Base-by-base conservation (phyloP, 2,113 vertebrate genomes). In the Phalacrocorax carbo region DNA sequence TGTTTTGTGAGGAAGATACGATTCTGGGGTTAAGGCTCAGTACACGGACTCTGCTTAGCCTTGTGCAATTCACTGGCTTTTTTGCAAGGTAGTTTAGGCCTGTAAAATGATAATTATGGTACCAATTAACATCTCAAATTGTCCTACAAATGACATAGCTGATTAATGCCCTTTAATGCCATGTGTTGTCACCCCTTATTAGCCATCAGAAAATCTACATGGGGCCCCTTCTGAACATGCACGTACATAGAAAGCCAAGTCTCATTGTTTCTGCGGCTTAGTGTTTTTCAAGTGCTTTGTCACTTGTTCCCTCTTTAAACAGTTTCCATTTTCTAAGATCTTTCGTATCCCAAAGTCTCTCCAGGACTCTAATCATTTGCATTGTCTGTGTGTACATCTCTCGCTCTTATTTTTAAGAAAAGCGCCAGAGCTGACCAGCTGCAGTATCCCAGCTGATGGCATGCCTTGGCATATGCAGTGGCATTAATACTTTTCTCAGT, bases 401-500 rank as follows among this genome's bases (percentile, higher is more conserved):
- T 94, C 22, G 1, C 16, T 70, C 60, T 66, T 58, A 15, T 44
- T 75, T 52, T 92, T 62, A 54, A 80, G 91, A 55, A 82, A 40
- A 86, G 44, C 26, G 2, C 51, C 73, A 60, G 57, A 89, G 44
- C 65, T 96, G 86, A 78, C 91, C 88, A 84, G 36, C 40, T 2
- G 3, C n/a, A 22, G n/a, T 55, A 36, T 78, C 86, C 58, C 78
- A 82, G 68, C 76, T 91, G 75, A 85, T 91, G 73, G 38, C 40
- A 64, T 19, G 49, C 38, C n/a, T 86, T 93, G 78, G 68, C 13
- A 1, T 93, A 68, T 40, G 42, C 82, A 62, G 48, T 66, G 51
- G 68, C 55, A 90, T 93, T 95, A 94, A 88, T 96, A 73, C 68
- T 94, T 90, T 77, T 95, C 94, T 90, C 82, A 88, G 91, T 88